Conservation (phyloP, 2,888 invertebrate genomes). For the Acanthosepion esculentum region DNA sequence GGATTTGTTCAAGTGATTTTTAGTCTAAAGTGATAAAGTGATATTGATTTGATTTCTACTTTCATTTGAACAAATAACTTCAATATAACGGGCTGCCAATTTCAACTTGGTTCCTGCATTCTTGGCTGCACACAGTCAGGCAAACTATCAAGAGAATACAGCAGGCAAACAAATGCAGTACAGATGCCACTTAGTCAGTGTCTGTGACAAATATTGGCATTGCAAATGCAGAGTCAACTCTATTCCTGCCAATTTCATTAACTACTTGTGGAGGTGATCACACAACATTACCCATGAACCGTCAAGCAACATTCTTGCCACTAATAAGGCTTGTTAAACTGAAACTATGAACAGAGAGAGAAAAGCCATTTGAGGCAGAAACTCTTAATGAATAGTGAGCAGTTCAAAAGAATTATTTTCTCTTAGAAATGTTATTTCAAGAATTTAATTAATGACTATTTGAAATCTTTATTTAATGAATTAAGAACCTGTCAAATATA, state of each 20-base stretch:
- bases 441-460: too few species aligned
- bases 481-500: too few species aligned
- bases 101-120: neutral
- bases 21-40: neutral
- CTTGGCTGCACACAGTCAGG: neutral
- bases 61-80: too few species aligned
- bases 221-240: neutral
- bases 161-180: neutral
- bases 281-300: neutral
- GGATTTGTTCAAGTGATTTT: neutral
- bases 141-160: neutral
- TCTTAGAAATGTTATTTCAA: too few species aligned
- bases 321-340: neutral
- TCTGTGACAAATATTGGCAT: neutral
- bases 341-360: neutral
- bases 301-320: neutral
- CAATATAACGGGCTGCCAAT: neutral
- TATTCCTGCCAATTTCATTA: neutral
- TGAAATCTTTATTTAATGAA: too few species aligned
- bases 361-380: neutral
- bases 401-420: neutral
- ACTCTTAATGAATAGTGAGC: neutral
- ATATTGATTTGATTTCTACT: neutral
- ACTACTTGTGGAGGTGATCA: neutral
- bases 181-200: neutral